A percentile compares a stretch with the other conserved stretches of the same genome.
phyloP scores from a whole-genome alignment of 2,113 vertebrate species.

The Rattus rattus region DNA sequence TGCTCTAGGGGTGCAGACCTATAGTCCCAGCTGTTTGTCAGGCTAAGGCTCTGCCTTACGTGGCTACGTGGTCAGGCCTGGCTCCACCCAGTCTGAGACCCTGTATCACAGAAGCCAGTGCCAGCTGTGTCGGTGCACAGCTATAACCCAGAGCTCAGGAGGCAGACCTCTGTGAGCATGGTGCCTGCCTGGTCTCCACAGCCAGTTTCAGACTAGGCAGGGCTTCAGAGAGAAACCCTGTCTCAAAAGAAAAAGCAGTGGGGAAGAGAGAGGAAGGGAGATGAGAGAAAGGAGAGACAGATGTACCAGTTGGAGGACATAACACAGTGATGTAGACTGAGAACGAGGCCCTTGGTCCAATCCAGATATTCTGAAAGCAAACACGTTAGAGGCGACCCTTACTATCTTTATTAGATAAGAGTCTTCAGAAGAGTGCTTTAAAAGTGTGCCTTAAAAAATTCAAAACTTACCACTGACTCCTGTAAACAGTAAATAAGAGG shows the following conservation, averaged over 20 bases:
- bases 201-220: background rate
- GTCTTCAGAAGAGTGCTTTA: background rate
- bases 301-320: background rate
- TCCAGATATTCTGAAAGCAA: background rate
- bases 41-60: background rate
- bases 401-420: constrained; percentile 28
- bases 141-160: background rate
- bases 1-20: background rate
- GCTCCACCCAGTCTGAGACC: background rate
- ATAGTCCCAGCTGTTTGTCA: background rate
- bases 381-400: too few species aligned
- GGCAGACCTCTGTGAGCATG: background rate
- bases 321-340: background rate
- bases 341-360: background rate
- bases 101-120: background rate
- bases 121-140: too few species aligned
- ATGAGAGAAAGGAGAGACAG: background rate
- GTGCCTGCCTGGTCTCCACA: background rate
- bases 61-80: background rate
- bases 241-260: background rate
- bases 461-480: background rate
- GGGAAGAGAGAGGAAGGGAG: background rate
- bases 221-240: background rate
- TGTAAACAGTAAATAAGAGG: background rate
- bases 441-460: background rate